Evolutionary conservation across 2,797 vertebrate genomes (phyloP), one percentile per base, ranked within the genome.

Genomic region (Xyrichtys novacula): DNA sequence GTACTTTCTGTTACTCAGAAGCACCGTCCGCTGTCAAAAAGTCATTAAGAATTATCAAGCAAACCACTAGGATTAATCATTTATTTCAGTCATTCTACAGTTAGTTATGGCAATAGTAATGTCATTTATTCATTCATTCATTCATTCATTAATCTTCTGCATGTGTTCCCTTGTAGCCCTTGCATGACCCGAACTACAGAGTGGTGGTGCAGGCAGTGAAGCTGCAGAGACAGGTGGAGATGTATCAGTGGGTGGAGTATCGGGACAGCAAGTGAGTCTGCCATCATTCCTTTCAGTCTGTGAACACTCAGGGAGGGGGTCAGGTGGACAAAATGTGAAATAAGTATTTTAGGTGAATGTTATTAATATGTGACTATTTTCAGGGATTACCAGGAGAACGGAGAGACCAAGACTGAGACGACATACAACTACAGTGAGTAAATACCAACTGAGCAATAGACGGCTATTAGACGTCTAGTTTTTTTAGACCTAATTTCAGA

Each of bases 201-300:
- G 92, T 99, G 61, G 85, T 85, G 43, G 92, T 99, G 61, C 94
- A 94, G 5, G 96, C 97, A 0, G 97, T 96, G 88, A 98, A 98
- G 78, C 90, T 99, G 65, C 94, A 94, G 76, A 95, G 98, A 52
- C 88, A 94, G 0, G 98, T 98, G 84, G 97, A 99, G 91, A 99
- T 99, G 98, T 98, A 97, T 81, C 98, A 99, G 71, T 99, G 98
- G 97, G 96, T 99, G 65, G 98, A 99, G 72, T 89, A 95, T 23
- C 93, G 87, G 20, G 96, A 98, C 23, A 96, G 96, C 81, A 95
- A 76, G 98, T 98, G 76, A 94, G 95, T 80, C 42, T 32, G 5
- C 44, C 49, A 16, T 57, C 28, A 46, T 44, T n/a, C 14, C 7
- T 11, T 19, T 17, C 2, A n/a, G 16, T 28, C 25, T 63, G 34